A percentile compares a stretch with the other conserved stretches of the same genome.
Conservation (phyloP, 2,797 vertebrate genomes). For the Hafferia zeledoni region DNA sequence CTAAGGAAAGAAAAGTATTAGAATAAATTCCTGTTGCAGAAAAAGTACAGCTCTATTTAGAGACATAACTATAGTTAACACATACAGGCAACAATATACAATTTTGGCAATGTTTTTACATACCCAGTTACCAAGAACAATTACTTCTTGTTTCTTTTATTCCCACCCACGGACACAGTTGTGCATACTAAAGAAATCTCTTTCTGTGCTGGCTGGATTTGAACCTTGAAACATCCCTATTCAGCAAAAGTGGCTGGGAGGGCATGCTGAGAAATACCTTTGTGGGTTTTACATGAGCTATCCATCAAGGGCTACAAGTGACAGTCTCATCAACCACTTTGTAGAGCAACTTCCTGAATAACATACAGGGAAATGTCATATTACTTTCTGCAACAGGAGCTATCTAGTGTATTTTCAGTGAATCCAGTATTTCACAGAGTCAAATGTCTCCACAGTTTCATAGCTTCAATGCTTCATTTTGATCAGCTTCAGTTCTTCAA, state of each 20-base stretch:
- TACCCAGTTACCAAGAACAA: conserved; percentile 40
- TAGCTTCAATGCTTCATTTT: neutral
- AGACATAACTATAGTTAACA: conserved; percentile 75
- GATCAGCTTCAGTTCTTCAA: neutral
- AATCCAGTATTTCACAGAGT: neutral
- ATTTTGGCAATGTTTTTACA: conserved; percentile 51
- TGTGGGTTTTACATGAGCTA: neutral
- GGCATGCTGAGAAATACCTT: neutral
- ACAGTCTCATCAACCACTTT: neutral
- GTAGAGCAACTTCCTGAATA: neutral
- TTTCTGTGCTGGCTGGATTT: neutral
- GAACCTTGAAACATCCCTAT: neutral
- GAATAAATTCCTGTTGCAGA: conserved; percentile 65
- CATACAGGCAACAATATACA: conserved; percentile 48
- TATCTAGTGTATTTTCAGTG: neutral
- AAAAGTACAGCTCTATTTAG: conserved; percentile 74
- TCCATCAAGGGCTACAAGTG: neutral
- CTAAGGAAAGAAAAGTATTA: conserved; percentile 73
- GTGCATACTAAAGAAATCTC: neutral
- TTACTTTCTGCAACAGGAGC: neutral
- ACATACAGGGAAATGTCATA: neutral
- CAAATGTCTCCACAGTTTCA: neutral
- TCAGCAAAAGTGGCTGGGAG: neutral
- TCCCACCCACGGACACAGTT: conserved; percentile 47
- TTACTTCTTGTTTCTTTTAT: conserved; percentile 56